Evolutionary conservation across 2,113 vertebrate genomes (phyloP), one percentile per base, ranked within the genome.

Genomic region (Xenopus laevis): DNA sequence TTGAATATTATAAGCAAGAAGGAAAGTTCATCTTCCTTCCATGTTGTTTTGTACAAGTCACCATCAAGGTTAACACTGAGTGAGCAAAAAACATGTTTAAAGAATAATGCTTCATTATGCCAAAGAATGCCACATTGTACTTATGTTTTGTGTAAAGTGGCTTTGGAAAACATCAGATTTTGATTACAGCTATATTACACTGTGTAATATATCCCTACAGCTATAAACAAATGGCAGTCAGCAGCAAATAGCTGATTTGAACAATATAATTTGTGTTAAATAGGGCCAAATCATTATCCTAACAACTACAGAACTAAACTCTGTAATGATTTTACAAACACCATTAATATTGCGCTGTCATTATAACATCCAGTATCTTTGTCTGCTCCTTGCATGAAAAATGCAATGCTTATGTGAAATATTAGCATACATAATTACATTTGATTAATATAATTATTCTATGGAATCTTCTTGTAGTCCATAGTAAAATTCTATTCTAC

Each of bases 401-500:
- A 74, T 66, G 8, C 57, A 53, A 74, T 66, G 72, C 72, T 21
- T 18, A 12, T 59, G 53, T 67, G 52, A 66, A 50, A 68, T 74
- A 74, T 74, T 74, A 75, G 46, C 65, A 75, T 74, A 74, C 55
- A 18, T 68, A 68, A 68, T 75, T 75, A 68, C 65, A 68, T 75
- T 75, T 68, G 55, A 68, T 74, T 75, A 61, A 75, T 68, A 75
- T 58, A 68, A 75, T 75, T 68, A 75, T 61, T 68, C 65, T 55
- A 30, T 23, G 30, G 40, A 21, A 68, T 58, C 53, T 16, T 57
- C 33, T 52, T 44, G 11, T 17, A 57, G 71, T 65, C 61, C 61
- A 44, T 47, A 30, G 61, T 44, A 65, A 65, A 64, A 65, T 72
- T 21, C 55, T 50, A 65, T 65, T 57, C 30, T 65, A 13, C 16